Evolutionary conservation across 2,888 invertebrate species (phyloP), one percentile per base, ranked within the genome.

Genomic region (Epinotia bilunana): DNA sequence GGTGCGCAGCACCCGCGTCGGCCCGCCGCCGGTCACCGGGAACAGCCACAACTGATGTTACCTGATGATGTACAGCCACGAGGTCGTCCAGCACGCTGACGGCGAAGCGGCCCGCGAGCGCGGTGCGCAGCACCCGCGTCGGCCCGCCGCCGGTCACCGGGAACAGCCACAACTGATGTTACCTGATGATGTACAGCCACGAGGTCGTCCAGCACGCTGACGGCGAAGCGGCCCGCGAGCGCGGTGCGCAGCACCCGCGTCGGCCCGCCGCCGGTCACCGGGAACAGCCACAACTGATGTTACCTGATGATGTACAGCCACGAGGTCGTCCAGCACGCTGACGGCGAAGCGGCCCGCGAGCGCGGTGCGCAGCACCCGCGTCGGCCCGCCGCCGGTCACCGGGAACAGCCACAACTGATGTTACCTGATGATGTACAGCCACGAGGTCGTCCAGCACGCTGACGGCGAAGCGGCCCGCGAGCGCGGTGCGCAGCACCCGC

Each of bases 21-120:
- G 80, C 61, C 95, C 91, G 0, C 95, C 94, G 0, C 97, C 97
- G 77, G 95, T 96, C 28, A 98, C 91, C 0, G 97, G 95, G 91
- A 97, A 96, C 55, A 98, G 95, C 86, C 97, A 96, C 55, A 98
- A 97, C 93, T 97, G 81, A 39, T 1, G 5, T 39, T 43, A 97
- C 97, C 95, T 99, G 99, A 94, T 99, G 99, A 92, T 99, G 99
- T 16, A 99, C 98, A 70, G 99, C 96, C 69, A 99, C 95, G n/a
- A 99, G 94, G 92, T 99, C 98, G 87, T 99, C 99, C 0, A 99
- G 97, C 3, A 99, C 96, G 88, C 98, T 99, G 80, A 99, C 97
- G 2, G 99, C 99, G 92, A 99, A 99, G 78, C 98, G 95, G 1
- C 99, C 99, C 79, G 96, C 96, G 73, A 98, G 95, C 20, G 98